Conservation (phyloP, 2,888 invertebrate genomes). For the Eristalis pertinax region DNA sequence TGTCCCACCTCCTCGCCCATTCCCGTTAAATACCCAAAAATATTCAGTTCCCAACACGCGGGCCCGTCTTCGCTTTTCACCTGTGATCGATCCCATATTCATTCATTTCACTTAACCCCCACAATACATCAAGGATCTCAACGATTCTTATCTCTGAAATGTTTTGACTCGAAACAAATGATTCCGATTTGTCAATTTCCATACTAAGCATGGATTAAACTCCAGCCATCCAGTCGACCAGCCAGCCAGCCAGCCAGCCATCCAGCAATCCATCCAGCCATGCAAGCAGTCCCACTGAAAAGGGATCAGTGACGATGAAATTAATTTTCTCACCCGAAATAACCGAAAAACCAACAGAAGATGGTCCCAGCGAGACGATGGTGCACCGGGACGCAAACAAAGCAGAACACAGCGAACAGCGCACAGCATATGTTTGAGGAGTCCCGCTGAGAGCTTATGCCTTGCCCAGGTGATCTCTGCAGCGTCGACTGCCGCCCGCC, state of each 20-base stretch:
- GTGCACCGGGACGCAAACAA: slow-evolving; percentile 28
- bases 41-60: background rate
- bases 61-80: background rate
- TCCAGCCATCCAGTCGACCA: slow-evolving; percentile 13
- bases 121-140: slow-evolving; percentile 60
- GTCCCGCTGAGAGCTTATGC: slow-evolving; percentile 69
- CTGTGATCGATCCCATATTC: slow-evolving; percentile 55
- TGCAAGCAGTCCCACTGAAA: slow-evolving; percentile 12
- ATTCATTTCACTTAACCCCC: slow-evolving; percentile 49
- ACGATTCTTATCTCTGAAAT: slow-evolving; percentile 77
- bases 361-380: slow-evolving; percentile 6
- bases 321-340: slow-evolving; percentile 68
- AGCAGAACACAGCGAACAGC: background rate
- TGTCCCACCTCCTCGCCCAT: background rate
- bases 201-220: slow-evolving; percentile 66
- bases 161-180: slow-evolving; percentile 81
- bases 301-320: slow-evolving; percentile 65
- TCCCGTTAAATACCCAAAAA: background rate
- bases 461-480: slow-evolving; percentile 50
- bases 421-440: slow-evolving; percentile 66
- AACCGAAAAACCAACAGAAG: slow-evolving; percentile 53
- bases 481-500: background rate
- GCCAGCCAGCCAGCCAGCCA: background rate
- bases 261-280: slow-evolving; percentile 5
- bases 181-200: slow-evolving; percentile 79